Conservation (phyloP, 2,797 vertebrate species). For the Emydoidea blandingii region DNA sequence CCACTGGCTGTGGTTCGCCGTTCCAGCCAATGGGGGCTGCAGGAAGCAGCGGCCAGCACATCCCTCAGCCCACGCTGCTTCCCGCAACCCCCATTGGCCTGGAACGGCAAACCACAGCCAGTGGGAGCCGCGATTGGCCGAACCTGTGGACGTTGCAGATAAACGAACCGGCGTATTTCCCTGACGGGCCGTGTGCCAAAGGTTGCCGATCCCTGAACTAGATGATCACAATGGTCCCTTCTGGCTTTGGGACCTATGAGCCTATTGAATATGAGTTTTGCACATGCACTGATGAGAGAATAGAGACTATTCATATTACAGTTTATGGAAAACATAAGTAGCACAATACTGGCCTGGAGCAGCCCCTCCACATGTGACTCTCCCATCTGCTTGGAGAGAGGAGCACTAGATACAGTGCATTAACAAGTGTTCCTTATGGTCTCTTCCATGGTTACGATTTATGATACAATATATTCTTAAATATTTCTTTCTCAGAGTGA, state of each 20-base stretch:
- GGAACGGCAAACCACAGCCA: too few species aligned
- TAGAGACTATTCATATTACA: slow-evolving; percentile 17
- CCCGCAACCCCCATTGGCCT: too few species aligned
- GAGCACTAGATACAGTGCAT: slow-evolving; percentile 1
- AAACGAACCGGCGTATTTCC: too few species aligned
- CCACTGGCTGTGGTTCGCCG: too few species aligned
- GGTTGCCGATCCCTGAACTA: neutral
- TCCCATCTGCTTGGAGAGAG: neutral
- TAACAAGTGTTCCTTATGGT: neutral
- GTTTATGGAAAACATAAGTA: slow-evolving; percentile 62
- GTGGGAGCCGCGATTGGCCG: too few species aligned
- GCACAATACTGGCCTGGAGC: neutral
- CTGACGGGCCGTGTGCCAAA: too few species aligned
- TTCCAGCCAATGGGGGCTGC: too few species aligned
- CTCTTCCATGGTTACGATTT: neutral
- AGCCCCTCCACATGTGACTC: neutral
- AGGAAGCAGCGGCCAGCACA: too few species aligned
- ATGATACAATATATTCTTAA: neutral
- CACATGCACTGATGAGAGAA: slow-evolving; percentile 11
- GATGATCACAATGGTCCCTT: neutral
- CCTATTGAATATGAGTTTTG: slow-evolving; percentile 20
- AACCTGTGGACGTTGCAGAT: too few species aligned
- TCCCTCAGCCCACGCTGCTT: too few species aligned
- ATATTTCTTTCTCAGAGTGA: neutral
- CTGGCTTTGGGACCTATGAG: neutral